Conservation (phyloP, 2,888 invertebrate species). For the Kryphioiulus occultus region DNA sequence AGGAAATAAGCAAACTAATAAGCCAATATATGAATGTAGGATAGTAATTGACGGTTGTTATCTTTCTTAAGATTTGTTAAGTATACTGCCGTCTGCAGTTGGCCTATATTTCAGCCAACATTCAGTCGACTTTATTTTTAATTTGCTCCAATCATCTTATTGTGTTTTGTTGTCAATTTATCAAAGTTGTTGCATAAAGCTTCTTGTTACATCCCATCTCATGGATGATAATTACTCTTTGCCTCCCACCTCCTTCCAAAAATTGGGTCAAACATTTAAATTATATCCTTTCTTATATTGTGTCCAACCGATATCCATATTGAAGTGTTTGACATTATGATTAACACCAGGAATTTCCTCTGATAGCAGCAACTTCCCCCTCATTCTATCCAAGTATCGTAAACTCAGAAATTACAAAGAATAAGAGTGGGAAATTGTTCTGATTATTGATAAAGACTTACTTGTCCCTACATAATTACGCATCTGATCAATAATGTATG, state of each 20-base stretch:
- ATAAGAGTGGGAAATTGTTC: background rate
- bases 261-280: conserved; percentile 1
- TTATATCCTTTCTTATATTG: background rate
- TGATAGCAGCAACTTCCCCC: background rate
- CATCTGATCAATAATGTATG: background rate
- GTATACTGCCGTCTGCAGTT: background rate
- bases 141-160: background rate
- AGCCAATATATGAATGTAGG: background rate
- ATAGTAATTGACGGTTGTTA: background rate
- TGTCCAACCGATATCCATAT: background rate
- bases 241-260: background rate
- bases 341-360: background rate
- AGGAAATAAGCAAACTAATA: background rate
- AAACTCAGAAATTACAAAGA: background rate
- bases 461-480: background rate
- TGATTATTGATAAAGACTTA: background rate
- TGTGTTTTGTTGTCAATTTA: background rate
- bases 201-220: background rate
- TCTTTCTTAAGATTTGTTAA: background rate
- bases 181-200: background rate
- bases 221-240: background rate
- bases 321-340: background rate
- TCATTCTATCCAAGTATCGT: background rate
- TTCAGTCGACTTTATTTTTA: background rate
- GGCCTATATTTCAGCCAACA: background rate